These are phyloP conservation scores for human (Homo sapiens) DNA, from an alignment of 2,113 vertebrate species.

Conservation along the genomic window GRCh38 chr4:189394501-189395000, in stretches of 20 bases:
- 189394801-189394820: conserved; percentile 59
- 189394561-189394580: not conserved
- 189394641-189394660: not conserved
- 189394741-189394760: conserved; percentile 65
- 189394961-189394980: not conserved
- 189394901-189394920: conserved; percentile 18
- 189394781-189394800: conserved; percentile 69
- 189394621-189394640: conserved; percentile 50
- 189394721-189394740: conserved; percentile 57
- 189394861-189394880: conserved; percentile 59
- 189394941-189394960: not conserved
- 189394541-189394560: not conserved
- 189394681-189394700: conserved; percentile 45
- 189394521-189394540: not conserved
- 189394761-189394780: conserved; percentile 72
- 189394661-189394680: not conserved
- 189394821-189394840: conserved; percentile 47
- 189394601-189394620: conserved; percentile 6
- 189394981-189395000: not conserved
- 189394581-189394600: not conserved
- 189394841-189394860: conserved; percentile 36
- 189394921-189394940: conserved; percentile 27
- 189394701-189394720: conserved; percentile 63
- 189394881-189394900: conserved; percentile 52
- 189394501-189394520: not conserved